Evolutionary conservation across 2,113 vertebrate genomes (phyloP).

Genomic region (Fregata magnificens): DNA sequence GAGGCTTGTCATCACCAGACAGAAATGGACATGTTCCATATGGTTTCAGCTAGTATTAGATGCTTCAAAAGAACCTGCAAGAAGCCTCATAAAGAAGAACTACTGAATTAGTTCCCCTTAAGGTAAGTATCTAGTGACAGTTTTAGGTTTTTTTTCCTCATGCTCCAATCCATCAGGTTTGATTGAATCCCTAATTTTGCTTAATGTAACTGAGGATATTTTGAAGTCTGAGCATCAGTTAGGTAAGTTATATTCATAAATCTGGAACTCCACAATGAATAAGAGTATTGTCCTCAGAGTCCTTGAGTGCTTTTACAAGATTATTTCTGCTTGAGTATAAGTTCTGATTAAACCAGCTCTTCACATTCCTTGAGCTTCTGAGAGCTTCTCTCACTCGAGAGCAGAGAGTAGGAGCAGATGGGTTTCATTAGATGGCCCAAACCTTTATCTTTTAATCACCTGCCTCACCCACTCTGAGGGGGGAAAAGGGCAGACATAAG

Average conservation of each 20-base stretch:
- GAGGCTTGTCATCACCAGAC: neutral
- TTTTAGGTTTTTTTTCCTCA: neutral
- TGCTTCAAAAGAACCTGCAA: neutral
- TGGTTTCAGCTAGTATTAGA: neutral
- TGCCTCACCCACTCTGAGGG: conserved; percentile 25
- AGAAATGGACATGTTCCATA: neutral
- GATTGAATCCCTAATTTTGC: conserved; percentile 5
- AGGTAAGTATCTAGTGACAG: neutral
- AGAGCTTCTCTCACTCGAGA: conserved; percentile 30
- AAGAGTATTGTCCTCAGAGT: neutral
- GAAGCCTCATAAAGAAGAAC: neutral
- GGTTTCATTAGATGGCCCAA: conserved; percentile 62
- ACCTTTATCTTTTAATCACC: conserved; percentile 62
- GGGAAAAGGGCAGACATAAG: conserved; percentile 49
- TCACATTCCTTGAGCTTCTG: conserved; percentile 12
- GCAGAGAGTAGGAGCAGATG: conserved; percentile 44
- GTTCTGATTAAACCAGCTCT: conserved; percentile 14
- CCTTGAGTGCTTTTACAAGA: neutral
- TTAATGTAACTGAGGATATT: neutral
- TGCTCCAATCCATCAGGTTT: neutral
- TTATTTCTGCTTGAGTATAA: neutral
- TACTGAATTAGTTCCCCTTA: neutral
- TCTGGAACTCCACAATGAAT: neutral
- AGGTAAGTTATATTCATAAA: neutral
- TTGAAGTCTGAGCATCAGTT: neutral